A percentile compares a stretch with the other conserved stretches of the same genome.
phyloP scores from a whole-genome alignment of 2,113 vertebrate genomes.

The Syrmaticus mikado region DNA sequence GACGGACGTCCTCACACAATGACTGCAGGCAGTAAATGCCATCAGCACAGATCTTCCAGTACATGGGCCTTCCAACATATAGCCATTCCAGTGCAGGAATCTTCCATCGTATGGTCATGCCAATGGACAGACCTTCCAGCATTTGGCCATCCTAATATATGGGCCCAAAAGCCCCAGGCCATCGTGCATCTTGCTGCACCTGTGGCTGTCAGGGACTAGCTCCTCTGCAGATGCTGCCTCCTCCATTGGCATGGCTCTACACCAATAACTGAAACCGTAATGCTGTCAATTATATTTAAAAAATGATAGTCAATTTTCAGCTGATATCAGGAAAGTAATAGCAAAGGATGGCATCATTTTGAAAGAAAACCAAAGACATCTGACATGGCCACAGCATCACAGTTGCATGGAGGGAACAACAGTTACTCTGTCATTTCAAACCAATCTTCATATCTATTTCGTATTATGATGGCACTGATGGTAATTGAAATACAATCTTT shows the following conservation, averaged over 20 bases:
- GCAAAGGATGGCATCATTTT: neutral
- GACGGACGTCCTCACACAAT: neutral
- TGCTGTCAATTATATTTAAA: neutral
- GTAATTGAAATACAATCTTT: neutral
- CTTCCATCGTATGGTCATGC: too few relatives aligned
- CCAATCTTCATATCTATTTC: neutral
- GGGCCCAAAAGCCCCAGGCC: too few relatives aligned
- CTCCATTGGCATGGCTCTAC: neutral
- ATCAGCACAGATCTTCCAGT: neutral
- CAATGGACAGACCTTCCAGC: too few relatives aligned
- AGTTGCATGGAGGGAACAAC: neutral
- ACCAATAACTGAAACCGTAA: neutral
- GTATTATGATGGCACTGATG: neutral
- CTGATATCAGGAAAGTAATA: neutral
- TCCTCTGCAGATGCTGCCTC: too few relatives aligned
- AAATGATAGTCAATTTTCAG: neutral
- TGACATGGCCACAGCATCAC: rapidly evolving
- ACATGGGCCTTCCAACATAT: neutral
- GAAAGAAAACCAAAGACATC: neutral
- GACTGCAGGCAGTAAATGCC: neutral
- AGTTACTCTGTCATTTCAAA: neutral
- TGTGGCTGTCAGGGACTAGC: too few relatives aligned
- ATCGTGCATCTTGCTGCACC: too few relatives aligned
- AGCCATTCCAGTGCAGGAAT: too few relatives aligned
- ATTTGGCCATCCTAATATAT: too few relatives aligned